Evolutionary conservation across 2,113 vertebrate genomes (phyloP).

Genomic region (Hoplias malabaricus): DNA sequence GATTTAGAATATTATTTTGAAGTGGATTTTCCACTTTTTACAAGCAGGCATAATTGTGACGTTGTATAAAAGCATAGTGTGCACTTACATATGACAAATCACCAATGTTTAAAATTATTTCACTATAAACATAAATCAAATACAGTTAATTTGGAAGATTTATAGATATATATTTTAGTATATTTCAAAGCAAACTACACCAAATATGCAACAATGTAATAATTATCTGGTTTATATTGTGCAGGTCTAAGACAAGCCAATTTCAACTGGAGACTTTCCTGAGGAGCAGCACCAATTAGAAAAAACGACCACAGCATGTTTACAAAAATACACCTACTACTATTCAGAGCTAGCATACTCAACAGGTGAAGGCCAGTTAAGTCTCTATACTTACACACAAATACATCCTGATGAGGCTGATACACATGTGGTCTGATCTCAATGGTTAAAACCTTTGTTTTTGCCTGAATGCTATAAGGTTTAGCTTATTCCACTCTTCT

Average conservation of each 20-base stretch:
- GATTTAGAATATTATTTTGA: too few relatives aligned
- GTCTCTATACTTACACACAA: not conserved
- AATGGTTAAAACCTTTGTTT: conserved; percentile 9
- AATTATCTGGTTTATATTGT: not conserved
- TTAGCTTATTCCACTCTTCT: not conserved
- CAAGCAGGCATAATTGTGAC: too few relatives aligned
- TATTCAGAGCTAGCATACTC: not conserved
- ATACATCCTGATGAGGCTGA: not conserved
- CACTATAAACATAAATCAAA: too few relatives aligned
- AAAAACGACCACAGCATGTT: not conserved
- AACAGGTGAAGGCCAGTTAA: not conserved
- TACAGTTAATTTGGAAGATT: too few relatives aligned
- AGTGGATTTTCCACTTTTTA: too few relatives aligned
- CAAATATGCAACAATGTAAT: too few relatives aligned
- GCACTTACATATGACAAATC: too few relatives aligned
- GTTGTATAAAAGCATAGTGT: too few relatives aligned
- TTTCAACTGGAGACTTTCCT: not conserved
- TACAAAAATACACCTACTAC: not conserved
- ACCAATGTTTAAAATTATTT: too few relatives aligned
- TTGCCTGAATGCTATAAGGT: not conserved
- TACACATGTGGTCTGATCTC: not conserved
- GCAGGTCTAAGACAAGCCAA: not conserved
- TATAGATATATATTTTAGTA: not conserved
- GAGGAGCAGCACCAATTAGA: conserved; percentile 22
- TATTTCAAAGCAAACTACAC: not conserved